These are phyloP conservation scores for Triplophysa siluroides DNA, from an alignment of 2,113 vertebrate species.

Conservation along the genomic window DNA sequence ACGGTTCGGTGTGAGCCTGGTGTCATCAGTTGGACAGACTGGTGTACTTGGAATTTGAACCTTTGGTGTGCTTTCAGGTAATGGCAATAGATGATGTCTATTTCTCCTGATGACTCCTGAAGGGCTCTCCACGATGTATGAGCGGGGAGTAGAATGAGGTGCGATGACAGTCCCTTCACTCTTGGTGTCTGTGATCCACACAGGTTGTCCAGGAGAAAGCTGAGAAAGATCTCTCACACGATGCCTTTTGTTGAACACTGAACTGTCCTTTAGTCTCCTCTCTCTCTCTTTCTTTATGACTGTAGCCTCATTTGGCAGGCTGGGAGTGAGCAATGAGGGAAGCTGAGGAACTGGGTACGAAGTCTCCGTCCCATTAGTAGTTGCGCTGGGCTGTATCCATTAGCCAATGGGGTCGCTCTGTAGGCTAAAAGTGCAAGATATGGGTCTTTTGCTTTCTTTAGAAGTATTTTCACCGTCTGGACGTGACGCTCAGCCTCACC, in stretches of 20 bases:
- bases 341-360: constrained; percentile 3
- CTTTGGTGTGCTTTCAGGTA: no score
- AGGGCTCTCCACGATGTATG: constrained; percentile 8
- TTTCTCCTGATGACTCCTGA: background rate
- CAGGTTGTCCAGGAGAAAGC: background rate
- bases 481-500: constrained; percentile 9
- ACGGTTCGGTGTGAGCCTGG: no score
- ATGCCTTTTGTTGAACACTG: background rate
- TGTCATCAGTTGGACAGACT: no score
- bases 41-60: no score
- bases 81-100: no score
- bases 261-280: background rate
- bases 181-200: background rate
- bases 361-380: constrained; percentile 12
- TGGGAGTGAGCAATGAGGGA: background rate
- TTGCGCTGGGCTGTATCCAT: background rate
- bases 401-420: constrained; percentile 10
- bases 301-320: background rate
- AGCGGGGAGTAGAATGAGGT: background rate
- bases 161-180: background rate
- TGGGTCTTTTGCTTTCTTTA: constrained; percentile 17
- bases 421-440: background rate
- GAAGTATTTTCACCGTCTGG: background rate
- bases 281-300: constrained; percentile 14
- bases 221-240: background rate